phyloP scores from a whole-genome alignment of 2,888 invertebrate genomes.

The Phortica okadai region DNA sequence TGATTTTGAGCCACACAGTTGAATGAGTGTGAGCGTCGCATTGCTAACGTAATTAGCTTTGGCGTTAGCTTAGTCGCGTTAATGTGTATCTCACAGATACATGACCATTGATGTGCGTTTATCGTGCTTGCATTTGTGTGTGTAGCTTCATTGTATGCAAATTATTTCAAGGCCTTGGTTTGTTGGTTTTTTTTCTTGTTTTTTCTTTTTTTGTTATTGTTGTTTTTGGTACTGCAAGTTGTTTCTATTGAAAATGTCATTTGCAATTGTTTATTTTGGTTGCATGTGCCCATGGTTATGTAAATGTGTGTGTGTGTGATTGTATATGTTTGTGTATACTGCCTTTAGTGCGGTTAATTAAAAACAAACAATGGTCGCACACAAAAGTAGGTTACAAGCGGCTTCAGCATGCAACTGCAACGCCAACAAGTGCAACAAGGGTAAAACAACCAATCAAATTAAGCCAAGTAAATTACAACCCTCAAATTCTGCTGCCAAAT shows the following conservation, averaged over 20 bases:
- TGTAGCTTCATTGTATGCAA: conserved; percentile 48
- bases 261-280: conserved; percentile 69
- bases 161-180: conserved; percentile 66
- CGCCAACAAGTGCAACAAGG: conserved; percentile 28
- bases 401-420: conserved; percentile 48
- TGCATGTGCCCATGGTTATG: conserved; percentile 53
- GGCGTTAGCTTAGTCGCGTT: conserved; percentile 63
- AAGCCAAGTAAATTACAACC: conserved; percentile 48
- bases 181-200: not conserved
- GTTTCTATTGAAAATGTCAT: conserved; percentile 60
- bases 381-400: conserved; percentile 60
- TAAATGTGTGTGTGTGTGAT: conserved; percentile 32
- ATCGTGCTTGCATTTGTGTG: conserved; percentile 11
- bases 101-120: not conserved
- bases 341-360: conserved; percentile 71
- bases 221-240: conserved; percentile 57
- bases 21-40: not conserved
- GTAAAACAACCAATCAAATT: conserved; percentile 59
- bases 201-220: not conserved
- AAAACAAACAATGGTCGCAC: conserved; percentile 67
- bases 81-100: not conserved
- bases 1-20: conserved; percentile 62
- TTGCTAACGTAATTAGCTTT: conserved; percentile 53
- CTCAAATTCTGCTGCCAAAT: conserved; percentile 27
- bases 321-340: conserved; percentile 43